Evolutionary conservation across 1,140 invertebrate species (phyloP).

Genomic region (Aphaenogaster ashmeadi): DNA sequence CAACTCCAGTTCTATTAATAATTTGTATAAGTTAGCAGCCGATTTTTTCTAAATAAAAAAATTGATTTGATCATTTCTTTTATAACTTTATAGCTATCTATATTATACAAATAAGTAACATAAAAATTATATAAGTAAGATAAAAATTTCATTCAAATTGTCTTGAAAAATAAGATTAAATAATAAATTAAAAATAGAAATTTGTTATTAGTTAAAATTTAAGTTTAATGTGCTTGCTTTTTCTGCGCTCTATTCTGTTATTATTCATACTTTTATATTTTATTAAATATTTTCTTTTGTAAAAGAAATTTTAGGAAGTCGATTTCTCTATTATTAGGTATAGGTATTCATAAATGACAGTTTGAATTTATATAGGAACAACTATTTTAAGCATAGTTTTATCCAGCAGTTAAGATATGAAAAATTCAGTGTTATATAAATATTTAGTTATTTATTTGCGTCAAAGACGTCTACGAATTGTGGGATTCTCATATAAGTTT

Average conservation of each 20-base stretch:
- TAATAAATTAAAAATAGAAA: neutral
- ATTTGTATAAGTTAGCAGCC: neutral
- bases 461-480: conserved; percentile 40
- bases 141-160: neutral
- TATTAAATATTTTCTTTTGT: neutral
- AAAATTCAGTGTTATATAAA: neutral
- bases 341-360: neutral
- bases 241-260: neutral
- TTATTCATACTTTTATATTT: neutral
- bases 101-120: neutral
- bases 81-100: neutral
- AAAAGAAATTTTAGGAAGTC: neutral
- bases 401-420: neutral
- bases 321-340: neutral
- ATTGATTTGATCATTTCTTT: neutral
- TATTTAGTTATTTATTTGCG: conserved; percentile 54
- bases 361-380: neutral
- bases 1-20: neutral
- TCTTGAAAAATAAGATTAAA: neutral
- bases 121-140: too few relatives aligned
- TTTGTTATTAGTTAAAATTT: neutral
- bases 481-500: conserved; percentile 2
- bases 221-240: neutral
- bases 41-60: neutral
- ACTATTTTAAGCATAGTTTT: neutral